phyloP scores from a whole-genome alignment of 2,113 vertebrate species.

The Hirundichthys speculiger region DNA sequence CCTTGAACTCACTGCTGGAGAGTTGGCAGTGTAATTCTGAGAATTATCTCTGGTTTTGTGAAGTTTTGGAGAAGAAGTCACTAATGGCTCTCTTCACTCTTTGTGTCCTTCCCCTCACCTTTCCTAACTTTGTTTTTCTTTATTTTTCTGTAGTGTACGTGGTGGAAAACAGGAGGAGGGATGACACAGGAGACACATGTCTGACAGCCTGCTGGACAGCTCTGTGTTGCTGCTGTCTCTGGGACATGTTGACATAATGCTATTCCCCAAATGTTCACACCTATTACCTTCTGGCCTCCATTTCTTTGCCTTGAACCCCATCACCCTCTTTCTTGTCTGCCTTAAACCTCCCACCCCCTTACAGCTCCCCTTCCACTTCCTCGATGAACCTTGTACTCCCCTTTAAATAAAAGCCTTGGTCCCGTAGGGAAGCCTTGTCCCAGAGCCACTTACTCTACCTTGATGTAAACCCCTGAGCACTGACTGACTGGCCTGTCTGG shows the following conservation, averaged over 20 bases:
- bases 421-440: constrained; percentile 31
- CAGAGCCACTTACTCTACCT: neutral
- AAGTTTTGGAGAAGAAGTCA: constrained; percentile 10
- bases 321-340: constrained; percentile 11
- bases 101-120: neutral
- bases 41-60: constrained; percentile 15
- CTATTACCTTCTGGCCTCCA: constrained; percentile 23
- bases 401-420: constrained; percentile 38
- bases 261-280: constrained; percentile 9
- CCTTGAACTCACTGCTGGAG: constrained; percentile 31
- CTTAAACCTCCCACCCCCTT: constrained; percentile 48
- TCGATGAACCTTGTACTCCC: constrained; percentile 21
- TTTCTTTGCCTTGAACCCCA: constrained; percentile 54
- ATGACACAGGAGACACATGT: constrained; percentile 85
- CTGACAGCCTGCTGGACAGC: constrained; percentile 96
- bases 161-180: constrained; percentile 89
- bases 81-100: constrained; percentile 25
- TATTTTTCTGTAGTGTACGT: constrained; percentile 86
- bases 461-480: constrained; percentile 42
- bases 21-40: constrained; percentile 3
- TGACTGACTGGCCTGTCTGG: constrained; percentile 33
- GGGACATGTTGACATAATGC: constrained; percentile 94
- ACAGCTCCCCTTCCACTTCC: constrained; percentile 4
- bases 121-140: neutral
- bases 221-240: constrained; percentile 96